A percentile compares a stretch with the other conserved stretches of the same genome.
These are phyloP conservation scores for Tiaroga cobitis DNA, from an alignment of 2,797 vertebrate genomes.

Conservation along the genomic window DNA sequence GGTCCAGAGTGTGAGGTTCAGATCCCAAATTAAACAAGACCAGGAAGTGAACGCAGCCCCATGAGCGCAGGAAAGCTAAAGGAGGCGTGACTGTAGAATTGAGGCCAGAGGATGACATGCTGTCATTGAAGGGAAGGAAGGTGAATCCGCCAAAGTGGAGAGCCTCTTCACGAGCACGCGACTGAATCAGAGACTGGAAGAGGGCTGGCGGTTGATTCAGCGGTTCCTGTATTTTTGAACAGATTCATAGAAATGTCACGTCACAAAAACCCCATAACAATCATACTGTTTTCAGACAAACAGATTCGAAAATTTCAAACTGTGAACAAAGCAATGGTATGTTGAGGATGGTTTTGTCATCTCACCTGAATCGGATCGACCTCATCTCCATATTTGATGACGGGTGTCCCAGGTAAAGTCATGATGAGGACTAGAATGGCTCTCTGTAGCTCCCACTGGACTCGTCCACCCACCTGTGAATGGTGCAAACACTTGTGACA, in stretches of 20 bases:
- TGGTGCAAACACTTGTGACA: background rate
- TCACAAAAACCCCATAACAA: background rate
- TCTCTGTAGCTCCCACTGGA: constrained; percentile 65
- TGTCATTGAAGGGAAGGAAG: constrained; percentile 72
- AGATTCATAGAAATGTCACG: background rate
- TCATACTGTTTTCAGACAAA: background rate
- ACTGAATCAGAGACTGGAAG: constrained; percentile 72
- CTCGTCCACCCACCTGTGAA: constrained; percentile 70
- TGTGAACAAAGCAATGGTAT: background rate
- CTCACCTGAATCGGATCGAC: constrained; percentile 66
- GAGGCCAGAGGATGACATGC: constrained; percentile 48
- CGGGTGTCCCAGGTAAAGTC: constrained; percentile 80
- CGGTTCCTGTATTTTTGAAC: background rate
- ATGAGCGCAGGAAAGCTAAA: constrained; percentile 78
- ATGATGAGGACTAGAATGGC: constrained; percentile 76
- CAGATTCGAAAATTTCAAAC: background rate
- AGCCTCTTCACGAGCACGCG: constrained; percentile 73
- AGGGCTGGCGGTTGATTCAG: constrained; percentile 56
- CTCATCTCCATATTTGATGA: constrained; percentile 70
- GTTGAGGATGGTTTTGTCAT: background rate
- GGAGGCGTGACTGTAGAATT: constrained; percentile 56
- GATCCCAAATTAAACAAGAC: constrained; percentile 74
- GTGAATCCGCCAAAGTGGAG: constrained; percentile 75
- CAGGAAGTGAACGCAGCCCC: constrained; percentile 78
- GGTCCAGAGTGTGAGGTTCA: constrained; percentile 61